Evolutionary conservation across 2,888 invertebrate genomes (phyloP).

Genomic region (Teleiodes luculella): DNA sequence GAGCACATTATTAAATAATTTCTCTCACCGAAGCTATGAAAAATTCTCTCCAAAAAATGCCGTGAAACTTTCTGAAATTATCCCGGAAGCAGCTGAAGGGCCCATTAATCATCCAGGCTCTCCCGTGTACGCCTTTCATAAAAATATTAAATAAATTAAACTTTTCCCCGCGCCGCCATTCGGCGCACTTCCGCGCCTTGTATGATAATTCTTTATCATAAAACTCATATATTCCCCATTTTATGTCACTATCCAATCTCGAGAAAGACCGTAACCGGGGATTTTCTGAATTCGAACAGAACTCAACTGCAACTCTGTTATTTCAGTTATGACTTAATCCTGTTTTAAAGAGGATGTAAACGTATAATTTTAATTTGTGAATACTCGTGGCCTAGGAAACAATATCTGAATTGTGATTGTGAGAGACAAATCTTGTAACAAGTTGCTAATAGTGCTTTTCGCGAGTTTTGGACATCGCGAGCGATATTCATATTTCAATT

Average conservation of each 20-base stretch:
- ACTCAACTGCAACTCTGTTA: conserved; percentile 29
- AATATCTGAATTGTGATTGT: neutral
- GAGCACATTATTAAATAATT: neutral
- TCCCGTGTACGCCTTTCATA: conserved; percentile 65
- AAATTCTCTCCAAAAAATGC: neutral
- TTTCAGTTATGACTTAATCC: conserved; percentile 21
- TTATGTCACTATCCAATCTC: conserved; percentile 47
- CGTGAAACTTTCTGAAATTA: conserved; percentile 31
- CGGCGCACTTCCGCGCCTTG: conserved; percentile 52
- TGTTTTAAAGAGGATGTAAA: no score
- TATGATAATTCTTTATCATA: conserved; percentile 67
- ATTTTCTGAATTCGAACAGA: conserved; percentile 22
- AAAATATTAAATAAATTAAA: conserved; percentile 69
- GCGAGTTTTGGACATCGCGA: no score
- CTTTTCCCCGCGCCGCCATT: conserved; percentile 55
- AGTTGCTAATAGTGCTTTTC: no score
- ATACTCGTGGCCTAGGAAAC: neutral
- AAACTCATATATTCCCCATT: conserved; percentile 50
- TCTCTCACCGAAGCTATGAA: neutral
- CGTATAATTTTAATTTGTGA: neutral
- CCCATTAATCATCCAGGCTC: conserved; percentile 67
- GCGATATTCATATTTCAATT: no score
- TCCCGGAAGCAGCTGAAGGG: conserved; percentile 45
- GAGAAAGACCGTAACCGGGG: conserved; percentile 35
- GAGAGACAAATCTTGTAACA: no score